Conservation (phyloP, 2,113 vertebrate species). For the Collichthys lucidus region DNA sequence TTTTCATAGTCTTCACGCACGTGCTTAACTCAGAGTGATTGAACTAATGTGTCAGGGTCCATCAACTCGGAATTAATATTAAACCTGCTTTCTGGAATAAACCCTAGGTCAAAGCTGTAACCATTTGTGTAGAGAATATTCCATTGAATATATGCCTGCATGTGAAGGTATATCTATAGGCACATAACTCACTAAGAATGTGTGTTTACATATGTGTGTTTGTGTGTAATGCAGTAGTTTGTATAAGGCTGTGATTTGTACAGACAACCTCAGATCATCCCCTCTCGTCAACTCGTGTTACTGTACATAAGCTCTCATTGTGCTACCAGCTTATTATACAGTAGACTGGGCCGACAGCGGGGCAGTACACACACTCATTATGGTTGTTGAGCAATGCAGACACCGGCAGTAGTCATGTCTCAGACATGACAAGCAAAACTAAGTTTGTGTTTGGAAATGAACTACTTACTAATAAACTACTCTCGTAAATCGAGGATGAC, state of each 20-base stretch:
- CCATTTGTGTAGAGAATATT: background rate
- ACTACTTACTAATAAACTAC: too few species aligned
- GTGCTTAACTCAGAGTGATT: too few species aligned
- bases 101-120: background rate
- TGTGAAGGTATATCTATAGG: background rate
- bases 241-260: background rate
- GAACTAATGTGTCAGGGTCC: too few species aligned
- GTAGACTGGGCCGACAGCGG: background rate
- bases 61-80: too few species aligned
- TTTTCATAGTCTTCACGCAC: too few species aligned
- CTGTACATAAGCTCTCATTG: background rate
- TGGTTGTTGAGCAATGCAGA: background rate
- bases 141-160: background rate
- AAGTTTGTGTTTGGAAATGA: background rate
- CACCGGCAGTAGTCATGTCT: background rate
- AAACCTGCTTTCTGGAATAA: too few species aligned
- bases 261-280: conserved; percentile 33
- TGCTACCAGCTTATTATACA: conserved; percentile 6
- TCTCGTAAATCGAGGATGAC: background rate
- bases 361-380: conserved; percentile 12
- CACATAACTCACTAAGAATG: background rate
- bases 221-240: background rate
- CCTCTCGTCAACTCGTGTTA: conserved; percentile 13
- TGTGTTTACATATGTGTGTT: background rate
- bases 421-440: conserved; percentile 4